phyloP scores from a whole-genome alignment of 2,888 invertebrate genomes.

The Pasiphila rectangulata region DNA sequence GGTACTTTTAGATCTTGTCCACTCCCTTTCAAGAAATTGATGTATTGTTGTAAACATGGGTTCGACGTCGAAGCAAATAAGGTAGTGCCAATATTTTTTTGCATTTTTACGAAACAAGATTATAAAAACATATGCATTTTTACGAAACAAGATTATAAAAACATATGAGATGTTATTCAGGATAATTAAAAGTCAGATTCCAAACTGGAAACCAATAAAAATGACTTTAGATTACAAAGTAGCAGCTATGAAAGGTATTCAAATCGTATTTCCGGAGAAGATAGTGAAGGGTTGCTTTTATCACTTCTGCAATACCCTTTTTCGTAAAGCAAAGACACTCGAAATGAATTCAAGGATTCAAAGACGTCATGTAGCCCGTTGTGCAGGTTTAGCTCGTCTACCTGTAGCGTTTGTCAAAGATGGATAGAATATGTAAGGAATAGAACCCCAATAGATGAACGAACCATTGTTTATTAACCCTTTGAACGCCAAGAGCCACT shows the following conservation, averaged over 20 bases:
- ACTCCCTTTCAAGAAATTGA: too few relatives aligned
- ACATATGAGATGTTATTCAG: neutral
- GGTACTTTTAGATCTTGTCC: too few relatives aligned
- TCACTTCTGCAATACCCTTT: slow-evolving; percentile 7
- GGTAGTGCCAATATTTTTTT: too few relatives aligned
- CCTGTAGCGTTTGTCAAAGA: neutral
- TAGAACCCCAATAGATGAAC: too few relatives aligned
- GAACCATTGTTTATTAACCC: too few relatives aligned
- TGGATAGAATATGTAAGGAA: too few relatives aligned
- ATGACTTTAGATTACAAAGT: slow-evolving; percentile 5
- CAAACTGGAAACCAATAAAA: slow-evolving; percentile 5
- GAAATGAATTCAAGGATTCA: slow-evolving; percentile 2
- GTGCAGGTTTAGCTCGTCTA: slow-evolving; percentile 1
- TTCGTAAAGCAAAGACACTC: slow-evolving; percentile 6
- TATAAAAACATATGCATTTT: too few relatives aligned
- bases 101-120: too few relatives aligned
- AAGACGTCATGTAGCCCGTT: slow-evolving; percentile 9
- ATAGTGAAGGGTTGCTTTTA: slow-evolving; percentile 8
- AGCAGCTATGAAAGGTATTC: slow-evolving; percentile 9
- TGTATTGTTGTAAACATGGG: too few relatives aligned
- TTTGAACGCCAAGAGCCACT: too few relatives aligned
- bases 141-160: too few relatives aligned
- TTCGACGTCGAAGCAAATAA: too few relatives aligned
- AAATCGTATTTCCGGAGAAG: slow-evolving; percentile 5
- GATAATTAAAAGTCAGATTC: neutral